These are phyloP conservation scores for Nipponia nippon DNA, from an alignment of 2,113 vertebrate genomes.

Conservation along the genomic window DNA sequence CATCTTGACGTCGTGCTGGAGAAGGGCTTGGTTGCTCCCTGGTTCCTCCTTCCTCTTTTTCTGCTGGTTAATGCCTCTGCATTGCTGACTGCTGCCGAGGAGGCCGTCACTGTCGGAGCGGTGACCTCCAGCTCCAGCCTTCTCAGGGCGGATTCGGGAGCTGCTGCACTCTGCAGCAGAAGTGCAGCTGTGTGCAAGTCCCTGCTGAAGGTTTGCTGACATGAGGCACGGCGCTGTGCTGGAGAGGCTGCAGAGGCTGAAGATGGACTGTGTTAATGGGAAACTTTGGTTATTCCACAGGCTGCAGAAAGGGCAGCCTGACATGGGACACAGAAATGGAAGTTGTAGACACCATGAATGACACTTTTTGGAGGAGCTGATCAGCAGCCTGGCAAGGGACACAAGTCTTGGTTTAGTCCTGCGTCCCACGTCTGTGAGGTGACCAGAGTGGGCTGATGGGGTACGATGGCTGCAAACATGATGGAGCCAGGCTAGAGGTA, in stretches of 20 bases:
- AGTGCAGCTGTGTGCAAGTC: background rate
- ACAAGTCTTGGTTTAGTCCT: background rate
- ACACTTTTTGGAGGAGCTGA: background rate
- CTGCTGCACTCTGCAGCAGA: background rate
- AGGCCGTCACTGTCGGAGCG: accelerated
- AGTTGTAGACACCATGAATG: accelerated
- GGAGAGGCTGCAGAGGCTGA: background rate
- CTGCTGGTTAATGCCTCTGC: background rate
- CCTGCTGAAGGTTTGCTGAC: background rate
- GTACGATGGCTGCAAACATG: accelerated
- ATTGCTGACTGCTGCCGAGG: background rate
- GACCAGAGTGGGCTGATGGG: background rate
- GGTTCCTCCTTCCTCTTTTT: background rate
- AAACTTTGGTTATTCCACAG: background rate
- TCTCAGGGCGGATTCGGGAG: accelerated
- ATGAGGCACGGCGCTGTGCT: background rate
- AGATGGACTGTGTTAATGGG: accelerated
- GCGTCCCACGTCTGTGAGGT: background rate
- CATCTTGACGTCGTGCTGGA: accelerated
- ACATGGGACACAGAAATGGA: background rate
- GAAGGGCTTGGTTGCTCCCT: background rate
- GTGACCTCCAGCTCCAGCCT: background rate
- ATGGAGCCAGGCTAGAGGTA: background rate
- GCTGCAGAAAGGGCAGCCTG: background rate
- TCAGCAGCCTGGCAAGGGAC: background rate